Evolutionary conservation across 2,888 invertebrate genomes (phyloP).

Genomic region (Ophion costatus): DNA sequence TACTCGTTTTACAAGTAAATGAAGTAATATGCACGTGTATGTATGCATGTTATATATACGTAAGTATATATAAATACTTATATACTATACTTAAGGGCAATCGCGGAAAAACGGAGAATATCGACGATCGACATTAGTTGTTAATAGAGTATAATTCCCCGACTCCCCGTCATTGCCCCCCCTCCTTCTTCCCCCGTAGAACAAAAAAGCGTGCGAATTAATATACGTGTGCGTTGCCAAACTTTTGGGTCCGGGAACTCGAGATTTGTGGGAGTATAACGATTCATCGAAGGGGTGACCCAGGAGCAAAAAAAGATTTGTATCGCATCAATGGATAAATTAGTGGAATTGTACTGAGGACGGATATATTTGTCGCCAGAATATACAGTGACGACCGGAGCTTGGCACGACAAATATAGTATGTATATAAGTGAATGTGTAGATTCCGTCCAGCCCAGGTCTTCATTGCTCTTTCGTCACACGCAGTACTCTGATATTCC

Average conservation of each 20-base stretch:
- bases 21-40: not conserved
- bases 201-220: conserved; percentile 79
- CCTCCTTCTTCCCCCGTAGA: conserved; percentile 44
- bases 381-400: conserved; percentile 76
- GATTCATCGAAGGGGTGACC: conserved; percentile 8
- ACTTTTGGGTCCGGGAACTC: conserved; percentile 73
- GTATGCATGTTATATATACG: not conserved
- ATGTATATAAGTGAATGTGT: conserved; percentile 82
- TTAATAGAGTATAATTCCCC: conserved; percentile 75
- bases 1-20: conserved; percentile 33
- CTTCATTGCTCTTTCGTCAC: conserved; percentile 68
- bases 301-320: conserved; percentile 31
- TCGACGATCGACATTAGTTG: conserved; percentile 75
- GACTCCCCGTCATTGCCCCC: conserved; percentile 2
- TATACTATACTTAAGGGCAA: conserved; percentile 7
- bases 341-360: conserved; percentile 48
- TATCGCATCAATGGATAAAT: conserved; percentile 47
- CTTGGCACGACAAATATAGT: conserved; percentile 81
- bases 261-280: conserved; percentile 24
- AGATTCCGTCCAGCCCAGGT: conserved; percentile 83
- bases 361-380: conserved; percentile 15
- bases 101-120: conserved; percentile 70
- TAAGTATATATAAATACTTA: not conserved
- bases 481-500: conserved; percentile 43
- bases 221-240: conserved; percentile 82